phyloP scores from a whole-genome alignment of 2,888 invertebrate species.

The Torymus texanus region DNA sequence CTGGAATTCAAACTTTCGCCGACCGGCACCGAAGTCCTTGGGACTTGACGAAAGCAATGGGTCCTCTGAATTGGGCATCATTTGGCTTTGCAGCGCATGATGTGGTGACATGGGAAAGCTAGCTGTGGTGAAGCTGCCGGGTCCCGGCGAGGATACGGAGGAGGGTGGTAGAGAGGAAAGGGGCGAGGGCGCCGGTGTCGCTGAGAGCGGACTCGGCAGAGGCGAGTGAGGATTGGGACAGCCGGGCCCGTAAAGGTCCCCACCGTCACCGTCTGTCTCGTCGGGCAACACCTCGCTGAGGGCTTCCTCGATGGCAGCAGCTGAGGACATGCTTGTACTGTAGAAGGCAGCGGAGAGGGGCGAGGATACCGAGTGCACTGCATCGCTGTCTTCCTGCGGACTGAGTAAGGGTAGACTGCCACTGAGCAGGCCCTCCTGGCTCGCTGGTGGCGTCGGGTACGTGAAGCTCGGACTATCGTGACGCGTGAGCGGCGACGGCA shows the following conservation, averaged over 20 bases:
- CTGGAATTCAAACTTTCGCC: conserved; percentile 79
- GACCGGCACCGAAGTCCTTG: conserved; percentile 81
- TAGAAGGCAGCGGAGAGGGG: conserved; percentile 90
- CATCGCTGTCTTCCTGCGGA: conserved; percentile 77
- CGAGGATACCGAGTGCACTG: conserved; percentile 85
- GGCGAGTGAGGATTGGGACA: conserved; percentile 68
- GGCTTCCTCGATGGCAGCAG: conserved; percentile 91
- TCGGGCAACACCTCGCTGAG: conserved; percentile 89
- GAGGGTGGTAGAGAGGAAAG: conserved; percentile 73
- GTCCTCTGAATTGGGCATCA: conserved; percentile 92
- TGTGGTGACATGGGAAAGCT: conserved; percentile 74
- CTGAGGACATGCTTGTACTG: conserved; percentile 89
- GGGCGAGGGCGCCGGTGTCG: conserved; percentile 79
- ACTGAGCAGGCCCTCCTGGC: conserved; percentile 88
- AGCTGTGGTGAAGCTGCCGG: conserved; percentile 69
- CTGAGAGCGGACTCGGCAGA: conserved; percentile 80
- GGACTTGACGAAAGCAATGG: conserved; percentile 89
- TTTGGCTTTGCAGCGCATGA: conserved; percentile 83
- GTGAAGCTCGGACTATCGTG: conserved; percentile 86
- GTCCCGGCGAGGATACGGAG: conserved; percentile 72
- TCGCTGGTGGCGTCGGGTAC: conserved; percentile 92
- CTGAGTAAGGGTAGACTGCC: conserved; percentile 73
- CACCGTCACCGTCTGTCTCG: conserved; percentile 78
- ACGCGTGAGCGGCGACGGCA: conserved; percentile 80
- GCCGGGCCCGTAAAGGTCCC: conserved; percentile 74